Percentiles rank a stretch among this genome's conserved stretches.
These are phyloP conservation scores for Catostylus mosaicus DNA, from an alignment of 30 jellyfish, hydroid and myxozoan genomes.

Conservation along the genomic window DNA sequence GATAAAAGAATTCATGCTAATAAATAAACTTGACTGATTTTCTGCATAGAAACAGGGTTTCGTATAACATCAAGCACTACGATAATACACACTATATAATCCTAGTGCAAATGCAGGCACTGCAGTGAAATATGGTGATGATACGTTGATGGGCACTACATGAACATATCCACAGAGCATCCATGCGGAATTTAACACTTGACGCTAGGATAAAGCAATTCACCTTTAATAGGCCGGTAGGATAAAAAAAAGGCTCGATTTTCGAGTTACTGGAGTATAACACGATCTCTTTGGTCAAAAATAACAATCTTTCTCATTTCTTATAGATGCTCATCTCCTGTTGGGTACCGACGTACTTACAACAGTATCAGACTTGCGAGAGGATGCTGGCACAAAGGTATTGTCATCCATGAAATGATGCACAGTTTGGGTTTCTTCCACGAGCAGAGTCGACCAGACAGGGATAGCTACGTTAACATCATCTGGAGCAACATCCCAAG, in stretches of 20 bases:
- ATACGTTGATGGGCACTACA: too few relatives aligned
- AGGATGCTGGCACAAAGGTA: slow-evolving; percentile 70
- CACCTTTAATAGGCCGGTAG: neutral
- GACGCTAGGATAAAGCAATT: too few relatives aligned
- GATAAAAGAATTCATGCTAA: too few relatives aligned
- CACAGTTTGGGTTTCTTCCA: slow-evolving; percentile 89
- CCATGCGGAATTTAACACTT: too few relatives aligned
- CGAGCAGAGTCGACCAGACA: slow-evolving; percentile 85
- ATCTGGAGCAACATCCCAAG: slow-evolving; percentile 72
- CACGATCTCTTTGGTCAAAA: neutral
- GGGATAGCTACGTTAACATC: slow-evolving; percentile 73
- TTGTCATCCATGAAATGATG: slow-evolving; percentile 76
- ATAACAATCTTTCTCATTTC: neutral
- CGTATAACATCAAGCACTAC: too few relatives aligned
- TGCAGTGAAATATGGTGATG: too few relatives aligned
- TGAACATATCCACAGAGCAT: too few relatives aligned
- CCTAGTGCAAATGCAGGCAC: too few relatives aligned
- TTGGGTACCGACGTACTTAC: slow-evolving; percentile 66
- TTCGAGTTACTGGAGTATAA: neutral
- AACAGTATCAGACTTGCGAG: slow-evolving; percentile 62
- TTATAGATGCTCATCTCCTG: slow-evolving; percentile 81
- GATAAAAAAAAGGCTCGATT: neutral
- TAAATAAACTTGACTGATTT: too few relatives aligned
- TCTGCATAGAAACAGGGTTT: too few relatives aligned
- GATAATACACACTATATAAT: too few relatives aligned